Conservation (phyloP, 2,113 vertebrate species). For the Tretioscincus oriximinensis region DNA sequence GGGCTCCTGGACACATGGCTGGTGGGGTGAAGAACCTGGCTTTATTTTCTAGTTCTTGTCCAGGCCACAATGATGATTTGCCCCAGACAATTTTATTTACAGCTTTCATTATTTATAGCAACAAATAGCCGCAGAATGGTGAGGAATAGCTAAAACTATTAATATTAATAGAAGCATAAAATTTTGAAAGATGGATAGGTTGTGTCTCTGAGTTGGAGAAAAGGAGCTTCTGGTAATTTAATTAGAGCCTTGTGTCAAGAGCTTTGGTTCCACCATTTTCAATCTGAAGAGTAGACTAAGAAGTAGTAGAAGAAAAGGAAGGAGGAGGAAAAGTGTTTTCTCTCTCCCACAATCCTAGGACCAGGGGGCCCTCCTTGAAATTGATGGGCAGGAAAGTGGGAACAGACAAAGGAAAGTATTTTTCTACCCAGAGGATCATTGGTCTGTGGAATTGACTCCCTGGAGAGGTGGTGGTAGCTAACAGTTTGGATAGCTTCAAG, state of each 20-base stretch:
- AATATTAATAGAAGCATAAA: not conserved
- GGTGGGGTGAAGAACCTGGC: no score
- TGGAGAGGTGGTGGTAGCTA: no score
- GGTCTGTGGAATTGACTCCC: no score
- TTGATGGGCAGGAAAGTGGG: no score
- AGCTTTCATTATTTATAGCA: not conserved
- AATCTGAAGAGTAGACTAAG: not conserved
- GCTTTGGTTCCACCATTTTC: not conserved
- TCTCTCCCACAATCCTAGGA: no score
- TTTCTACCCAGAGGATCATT: no score
- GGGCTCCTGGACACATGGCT: no score
- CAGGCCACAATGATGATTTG: not conserved
- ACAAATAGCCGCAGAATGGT: not conserved
- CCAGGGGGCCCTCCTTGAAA: no score
- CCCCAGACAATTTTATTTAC: not conserved
- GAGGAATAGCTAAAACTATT: not conserved
- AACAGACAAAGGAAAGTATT: no score
- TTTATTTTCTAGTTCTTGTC: not conserved
- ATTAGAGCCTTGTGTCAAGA: not conserved
- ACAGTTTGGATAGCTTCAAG: no score
- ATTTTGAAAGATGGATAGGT: not conserved
- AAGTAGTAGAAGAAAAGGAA: not conserved
- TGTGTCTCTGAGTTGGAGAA: not conserved
- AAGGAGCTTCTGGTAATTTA: not conserved
- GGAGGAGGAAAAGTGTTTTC: not conserved